phyloP scores from a whole-genome alignment of 2,113 vertebrate species.

The Cettia cetti region DNA sequence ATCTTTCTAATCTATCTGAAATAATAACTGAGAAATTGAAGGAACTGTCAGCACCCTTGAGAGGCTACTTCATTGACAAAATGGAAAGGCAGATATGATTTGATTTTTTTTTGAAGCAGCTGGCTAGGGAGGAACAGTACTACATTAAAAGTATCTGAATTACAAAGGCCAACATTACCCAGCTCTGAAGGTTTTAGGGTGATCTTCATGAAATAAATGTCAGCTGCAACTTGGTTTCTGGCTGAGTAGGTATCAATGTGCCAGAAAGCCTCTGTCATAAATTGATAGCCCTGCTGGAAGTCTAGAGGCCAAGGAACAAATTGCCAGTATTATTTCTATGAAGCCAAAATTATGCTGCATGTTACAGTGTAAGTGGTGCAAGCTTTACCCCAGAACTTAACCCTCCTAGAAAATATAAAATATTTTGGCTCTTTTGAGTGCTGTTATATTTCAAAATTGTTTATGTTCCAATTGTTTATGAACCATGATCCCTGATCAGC shows the following conservation, averaged over 20 bases:
- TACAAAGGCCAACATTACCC: background rate
- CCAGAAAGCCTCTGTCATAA: background rate
- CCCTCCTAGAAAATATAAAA: background rate
- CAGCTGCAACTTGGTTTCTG: background rate
- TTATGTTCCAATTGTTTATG: background rate
- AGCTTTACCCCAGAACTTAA: background rate
- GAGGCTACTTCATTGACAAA: background rate
- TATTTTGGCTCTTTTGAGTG: slow-evolving; percentile 15
- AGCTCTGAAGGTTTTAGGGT: background rate
- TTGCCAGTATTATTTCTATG: background rate
- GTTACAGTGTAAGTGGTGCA: background rate
- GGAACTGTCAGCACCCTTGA: background rate
- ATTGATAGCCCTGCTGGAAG: background rate
- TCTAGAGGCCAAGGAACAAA: background rate
- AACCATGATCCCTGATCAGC: background rate
- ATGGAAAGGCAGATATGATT: background rate
- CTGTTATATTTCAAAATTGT: background rate
- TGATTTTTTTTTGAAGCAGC: background rate
- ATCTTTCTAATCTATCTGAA: background rate
- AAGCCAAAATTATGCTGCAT: background rate
- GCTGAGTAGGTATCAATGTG: background rate
- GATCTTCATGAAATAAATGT: background rate
- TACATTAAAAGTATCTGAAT: background rate
- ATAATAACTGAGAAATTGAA: background rate
- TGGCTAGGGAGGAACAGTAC: background rate